phyloP scores from a whole-genome alignment of 2,888 invertebrate genomes.

The Micoletzkya japonica region DNA sequence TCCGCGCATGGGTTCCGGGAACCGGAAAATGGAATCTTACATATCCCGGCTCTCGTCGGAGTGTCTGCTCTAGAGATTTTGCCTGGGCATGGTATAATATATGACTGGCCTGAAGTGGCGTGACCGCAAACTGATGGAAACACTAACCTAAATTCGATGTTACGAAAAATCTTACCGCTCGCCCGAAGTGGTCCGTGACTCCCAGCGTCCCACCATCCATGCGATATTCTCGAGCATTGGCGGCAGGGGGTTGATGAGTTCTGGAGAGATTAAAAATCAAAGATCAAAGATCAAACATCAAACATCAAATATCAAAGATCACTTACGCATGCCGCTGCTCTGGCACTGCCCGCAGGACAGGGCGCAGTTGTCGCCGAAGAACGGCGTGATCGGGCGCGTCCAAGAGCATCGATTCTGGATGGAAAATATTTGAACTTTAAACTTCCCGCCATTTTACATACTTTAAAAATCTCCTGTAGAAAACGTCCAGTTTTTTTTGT shows the following conservation, averaged over 20 bases:
- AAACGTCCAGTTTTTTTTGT: not conserved
- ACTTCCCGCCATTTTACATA: not conserved
- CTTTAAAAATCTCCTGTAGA: not conserved
- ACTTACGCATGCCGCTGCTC: constrained; percentile 42
- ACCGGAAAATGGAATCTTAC: constrained; percentile 39
- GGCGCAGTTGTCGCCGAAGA: constrained; percentile 61
- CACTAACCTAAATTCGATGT: too few species aligned
- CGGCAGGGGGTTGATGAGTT: constrained; percentile 50
- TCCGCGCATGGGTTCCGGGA: constrained; percentile 50
- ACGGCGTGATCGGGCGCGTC: constrained; percentile 52
- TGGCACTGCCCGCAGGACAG: constrained; percentile 51
- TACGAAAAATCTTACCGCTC: constrained; percentile 29
- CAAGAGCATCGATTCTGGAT: constrained; percentile 54
- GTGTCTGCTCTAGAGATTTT: too few species aligned
- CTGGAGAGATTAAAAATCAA: constrained; percentile 35
- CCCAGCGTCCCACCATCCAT: constrained; percentile 61
- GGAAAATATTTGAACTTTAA: constrained; percentile 1
- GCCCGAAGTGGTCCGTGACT: constrained; percentile 43
- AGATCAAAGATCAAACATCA: not conserved
- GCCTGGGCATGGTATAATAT: too few species aligned
- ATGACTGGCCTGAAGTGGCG: too few species aligned
- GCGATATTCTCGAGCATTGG: constrained; percentile 57
- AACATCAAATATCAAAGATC: not conserved
- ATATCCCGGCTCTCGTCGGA: too few species aligned
- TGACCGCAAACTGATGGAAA: too few species aligned